Percentiles rank a stretch among this genome's conserved stretches.
These are phyloP conservation scores for Athene noctua DNA, from an alignment of 2,113 vertebrate genomes.

Conservation along the genomic window DNA sequence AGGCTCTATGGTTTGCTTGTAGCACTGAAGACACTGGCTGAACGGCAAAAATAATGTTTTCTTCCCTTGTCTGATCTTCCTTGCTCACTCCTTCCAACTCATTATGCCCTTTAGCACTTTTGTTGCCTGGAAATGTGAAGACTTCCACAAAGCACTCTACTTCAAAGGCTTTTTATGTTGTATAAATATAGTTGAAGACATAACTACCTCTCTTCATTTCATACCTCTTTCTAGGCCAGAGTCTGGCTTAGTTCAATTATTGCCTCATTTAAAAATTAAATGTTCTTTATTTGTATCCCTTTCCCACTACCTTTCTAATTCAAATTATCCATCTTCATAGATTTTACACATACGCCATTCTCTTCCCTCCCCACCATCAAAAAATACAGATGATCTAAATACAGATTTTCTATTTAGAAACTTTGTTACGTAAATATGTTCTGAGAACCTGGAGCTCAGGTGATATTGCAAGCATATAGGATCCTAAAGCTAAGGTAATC, in stretches of 20 bases:
- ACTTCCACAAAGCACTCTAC: conserved; percentile 40
- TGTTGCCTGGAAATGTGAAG: conserved; percentile 59
- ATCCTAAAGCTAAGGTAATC: conserved; percentile 75
- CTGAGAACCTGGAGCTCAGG: conserved; percentile 69
- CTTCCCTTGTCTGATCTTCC: background rate
- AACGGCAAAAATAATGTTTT: conserved; percentile 62
- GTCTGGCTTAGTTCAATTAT: conserved; percentile 66
- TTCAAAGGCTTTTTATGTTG: conserved; percentile 59
- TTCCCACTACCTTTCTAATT: conserved; percentile 61
- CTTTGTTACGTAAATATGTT: conserved; percentile 67
- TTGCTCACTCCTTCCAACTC: background rate
- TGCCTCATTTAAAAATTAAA: conserved; percentile 72
- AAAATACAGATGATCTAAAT: conserved; percentile 73
- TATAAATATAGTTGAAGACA: conserved; percentile 75
- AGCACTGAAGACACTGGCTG: conserved; percentile 69
- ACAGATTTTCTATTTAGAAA: conserved; percentile 76
- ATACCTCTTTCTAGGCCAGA: conserved; percentile 61
- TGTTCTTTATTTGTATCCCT: conserved; percentile 34
- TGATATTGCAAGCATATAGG: conserved; percentile 66
- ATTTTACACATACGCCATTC: conserved; percentile 45
- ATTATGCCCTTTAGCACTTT: conserved; percentile 24
- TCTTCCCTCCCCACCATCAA: conserved; percentile 67
- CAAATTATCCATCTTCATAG: conserved; percentile 44
- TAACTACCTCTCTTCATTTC: conserved; percentile 52
- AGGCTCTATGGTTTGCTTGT: conserved; percentile 64